Evolutionary conservation across 2,888 invertebrate genomes (phyloP).

Genomic region (Opisthograptis luteolata): DNA sequence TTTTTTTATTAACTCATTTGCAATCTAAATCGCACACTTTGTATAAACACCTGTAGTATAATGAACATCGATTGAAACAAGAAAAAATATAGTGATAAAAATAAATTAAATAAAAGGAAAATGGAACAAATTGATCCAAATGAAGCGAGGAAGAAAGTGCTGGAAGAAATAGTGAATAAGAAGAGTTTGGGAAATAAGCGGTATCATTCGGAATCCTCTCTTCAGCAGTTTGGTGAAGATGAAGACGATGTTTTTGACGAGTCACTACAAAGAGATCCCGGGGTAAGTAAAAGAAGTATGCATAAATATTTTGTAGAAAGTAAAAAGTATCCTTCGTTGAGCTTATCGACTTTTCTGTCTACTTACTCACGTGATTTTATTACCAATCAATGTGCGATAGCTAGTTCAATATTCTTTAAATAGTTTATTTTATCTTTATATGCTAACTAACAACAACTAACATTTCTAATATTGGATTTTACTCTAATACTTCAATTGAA

Average conservation of each 20-base stretch:
- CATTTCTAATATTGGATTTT: too few species aligned
- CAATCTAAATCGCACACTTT: slow-evolving; percentile 63
- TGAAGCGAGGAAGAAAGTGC: slow-evolving; percentile 49
- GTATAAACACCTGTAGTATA: slow-evolving; percentile 35
- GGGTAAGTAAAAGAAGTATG: slow-evolving; percentile 53
- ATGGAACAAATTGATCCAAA: slow-evolving; percentile 45
- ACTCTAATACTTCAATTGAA: too few species aligned
- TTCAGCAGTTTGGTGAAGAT: slow-evolving; percentile 65
- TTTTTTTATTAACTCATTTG: slow-evolving; percentile 68
- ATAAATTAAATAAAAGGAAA: slow-evolving; percentile 1
- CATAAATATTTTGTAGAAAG: neutral
- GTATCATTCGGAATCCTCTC: slow-evolving; percentile 74
- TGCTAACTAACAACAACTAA: too few species aligned
- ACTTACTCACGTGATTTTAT: neutral
- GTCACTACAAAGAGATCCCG: slow-evolving; percentile 53
- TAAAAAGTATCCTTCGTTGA: neutral
- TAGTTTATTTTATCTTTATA: too few species aligned
- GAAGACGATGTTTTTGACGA: slow-evolving; percentile 47
- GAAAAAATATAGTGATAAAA: neutral
- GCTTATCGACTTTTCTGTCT: too few species aligned
- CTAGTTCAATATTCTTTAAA: too few species aligned
- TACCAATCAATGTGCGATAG: too few species aligned
- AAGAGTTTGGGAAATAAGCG: slow-evolving; percentile 69
- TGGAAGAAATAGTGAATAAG: slow-evolving; percentile 64
- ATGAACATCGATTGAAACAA: slow-evolving; percentile 29